These are phyloP conservation scores for Tragelaphus imberbis DNA, from an alignment of 2,113 vertebrate species.

Conservation along the genomic window DNA sequence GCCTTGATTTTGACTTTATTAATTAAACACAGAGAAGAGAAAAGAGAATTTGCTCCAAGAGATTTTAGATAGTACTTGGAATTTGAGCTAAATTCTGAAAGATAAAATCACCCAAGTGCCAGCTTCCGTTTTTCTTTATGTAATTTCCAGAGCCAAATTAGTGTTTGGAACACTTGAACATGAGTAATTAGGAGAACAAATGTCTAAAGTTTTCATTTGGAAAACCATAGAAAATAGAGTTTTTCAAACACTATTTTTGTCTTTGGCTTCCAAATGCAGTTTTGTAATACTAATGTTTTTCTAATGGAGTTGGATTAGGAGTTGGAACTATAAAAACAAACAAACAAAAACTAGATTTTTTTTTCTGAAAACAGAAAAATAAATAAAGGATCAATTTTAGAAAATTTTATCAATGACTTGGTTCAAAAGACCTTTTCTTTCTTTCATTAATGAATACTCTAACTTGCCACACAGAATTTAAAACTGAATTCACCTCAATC, in stretches of 20 bases:
- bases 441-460: not conserved
- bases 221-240: not conserved
- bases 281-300: not conserved
- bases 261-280: not conserved
- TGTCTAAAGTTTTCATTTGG: not conserved
- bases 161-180: not conserved
- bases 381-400: not conserved
- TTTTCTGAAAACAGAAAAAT: not conserved
- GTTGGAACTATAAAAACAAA: not conserved
- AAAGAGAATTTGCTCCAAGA: not conserved
- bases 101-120: not conserved
- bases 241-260: not conserved
- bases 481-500: not conserved
- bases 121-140: not conserved
- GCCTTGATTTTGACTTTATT: not conserved
- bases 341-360: not conserved
- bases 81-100: not conserved
- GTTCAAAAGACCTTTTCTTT: not conserved
- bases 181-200: not conserved
- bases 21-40: slow-evolving; percentile 10
- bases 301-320: not conserved
- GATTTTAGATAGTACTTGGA: not conserved
- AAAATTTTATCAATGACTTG: not conserved
- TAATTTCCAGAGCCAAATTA: slow-evolving; percentile 15
- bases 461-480: not conserved